Base-by-base conservation (phyloP, 2,888 invertebrate genomes). In the Macaria liturata region DNA sequence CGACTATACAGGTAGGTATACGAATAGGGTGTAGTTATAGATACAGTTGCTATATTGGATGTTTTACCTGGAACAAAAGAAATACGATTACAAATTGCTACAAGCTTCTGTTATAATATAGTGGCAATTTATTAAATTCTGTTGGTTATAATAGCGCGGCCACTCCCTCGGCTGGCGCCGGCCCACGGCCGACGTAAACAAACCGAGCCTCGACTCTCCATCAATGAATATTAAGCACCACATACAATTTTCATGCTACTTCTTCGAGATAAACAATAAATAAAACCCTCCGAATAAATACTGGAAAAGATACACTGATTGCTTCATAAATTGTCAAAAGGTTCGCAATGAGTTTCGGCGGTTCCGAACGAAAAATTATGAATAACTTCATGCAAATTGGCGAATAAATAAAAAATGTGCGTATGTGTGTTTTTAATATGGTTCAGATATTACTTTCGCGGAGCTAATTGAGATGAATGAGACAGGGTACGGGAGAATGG, bases 211-310 rank as follows among this genome's bases (percentile, higher is more conserved):
- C 49, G 31, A 45, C 46, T 58, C 49, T 49, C 53, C 49, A 47
- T 84, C 88, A 83, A 91, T 88, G 88, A 88, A 90, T 91, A 89
- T 86, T 86, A 87, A 90, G 80, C 79, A 84, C 82, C 83, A 78
- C 74, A 84, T 87, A 89, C 80, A 86, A 87, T 88, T 84, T 83
- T 80, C 82, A 83, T 54, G 71, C 78, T 75, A 81, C 81, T 75
- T 82, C 75, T 74, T 71, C 68, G 71, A 82, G 78, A 84, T 81
- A 82, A 84, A 56, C 44, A 84, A 84, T 83, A 84, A 87, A 87
- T 86, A 86, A 86, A 83, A 76, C 76, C 74, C 78, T 78, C 74
- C 74, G 79, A 84, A 88, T 85, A 86, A 85, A 86, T 76, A 78
- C 71, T 71, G 75, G 72, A 77, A 83, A 82, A 84, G 80, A 80